Percentiles rank a stretch among this genome's conserved stretches.
Conservation (phyloP, 2,797 vertebrate genomes). For the Sus cebifrons region DNA sequence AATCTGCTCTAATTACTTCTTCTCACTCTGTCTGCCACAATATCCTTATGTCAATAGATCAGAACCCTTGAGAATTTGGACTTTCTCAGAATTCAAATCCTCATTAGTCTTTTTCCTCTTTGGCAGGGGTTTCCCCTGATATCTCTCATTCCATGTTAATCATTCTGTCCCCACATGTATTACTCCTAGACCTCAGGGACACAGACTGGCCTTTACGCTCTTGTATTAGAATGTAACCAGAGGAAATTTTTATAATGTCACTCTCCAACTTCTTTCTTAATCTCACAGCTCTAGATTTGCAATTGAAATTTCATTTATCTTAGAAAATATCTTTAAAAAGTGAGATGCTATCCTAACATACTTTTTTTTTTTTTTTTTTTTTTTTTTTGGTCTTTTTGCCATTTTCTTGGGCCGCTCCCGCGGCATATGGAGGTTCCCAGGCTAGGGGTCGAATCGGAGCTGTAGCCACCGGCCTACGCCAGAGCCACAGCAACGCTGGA, state of each 20-base stretch:
- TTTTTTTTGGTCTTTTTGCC: too few species aligned
- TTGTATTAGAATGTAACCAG: conserved; percentile 45
- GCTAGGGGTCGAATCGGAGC: too few species aligned
- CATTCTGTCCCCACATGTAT: conserved; percentile 40
- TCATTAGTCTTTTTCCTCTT: conserved; percentile 55
- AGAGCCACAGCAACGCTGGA: too few species aligned
- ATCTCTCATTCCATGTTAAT: conserved; percentile 55
- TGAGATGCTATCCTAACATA: conserved; percentile 42
- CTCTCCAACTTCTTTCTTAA: conserved; percentile 64
- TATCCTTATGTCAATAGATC: conserved; percentile 56
- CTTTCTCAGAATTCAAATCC: conserved; percentile 37
- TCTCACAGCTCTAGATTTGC: conserved; percentile 61
- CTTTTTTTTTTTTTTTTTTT: too few species aligned
- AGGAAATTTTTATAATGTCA: conserved; percentile 40
- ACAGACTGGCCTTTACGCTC: background rate
- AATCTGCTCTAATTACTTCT: conserved; percentile 58
- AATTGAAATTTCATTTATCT: conserved; percentile 77
- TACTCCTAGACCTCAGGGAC: conserved; percentile 5
- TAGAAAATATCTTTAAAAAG: conserved; percentile 64
- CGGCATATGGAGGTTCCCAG: too few species aligned
- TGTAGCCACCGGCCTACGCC: too few species aligned
- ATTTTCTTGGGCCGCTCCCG: too few species aligned
- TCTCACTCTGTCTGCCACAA: conserved; percentile 38
- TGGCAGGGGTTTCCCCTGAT: background rate
- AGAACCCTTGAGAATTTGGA: conserved; percentile 51